Evolutionary conservation across 2,888 invertebrate genomes (phyloP).

Genomic region (Pterostichus niger): DNA sequence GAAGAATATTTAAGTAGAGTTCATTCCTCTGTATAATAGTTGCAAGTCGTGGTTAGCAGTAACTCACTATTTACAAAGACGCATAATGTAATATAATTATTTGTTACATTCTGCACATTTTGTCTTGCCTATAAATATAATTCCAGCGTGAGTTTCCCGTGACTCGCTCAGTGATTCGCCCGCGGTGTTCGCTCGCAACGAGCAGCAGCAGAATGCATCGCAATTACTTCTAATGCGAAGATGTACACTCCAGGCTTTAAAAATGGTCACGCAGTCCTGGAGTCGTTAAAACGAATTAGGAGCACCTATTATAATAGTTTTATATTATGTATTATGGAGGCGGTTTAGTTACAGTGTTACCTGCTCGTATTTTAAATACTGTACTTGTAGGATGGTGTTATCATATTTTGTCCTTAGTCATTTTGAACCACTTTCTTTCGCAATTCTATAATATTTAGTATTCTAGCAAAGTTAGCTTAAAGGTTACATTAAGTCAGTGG

Average conservation of each 20-base stretch:
- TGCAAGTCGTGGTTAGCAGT: neutral
- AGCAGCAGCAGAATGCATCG: slow-evolving; percentile 28
- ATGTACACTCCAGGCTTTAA: slow-evolving; percentile 26
- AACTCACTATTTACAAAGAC: slow-evolving; percentile 16
- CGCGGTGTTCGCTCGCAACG: neutral
- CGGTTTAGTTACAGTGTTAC: slow-evolving; percentile 29
- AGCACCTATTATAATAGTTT: slow-evolving; percentile 41
- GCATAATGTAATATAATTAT: slow-evolving; percentile 29
- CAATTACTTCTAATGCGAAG: slow-evolving; percentile 47
- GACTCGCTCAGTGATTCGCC: neutral
- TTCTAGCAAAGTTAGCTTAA: too few relatives aligned
- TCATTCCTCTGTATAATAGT: neutral
- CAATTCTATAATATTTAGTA: too few relatives aligned
- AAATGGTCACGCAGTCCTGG: slow-evolving; percentile 34
- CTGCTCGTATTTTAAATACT: slow-evolving; percentile 17
- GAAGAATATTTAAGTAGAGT: neutral
- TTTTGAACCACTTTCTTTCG: neutral
- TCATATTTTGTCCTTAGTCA: neutral
- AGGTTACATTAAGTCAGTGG: too few relatives aligned
- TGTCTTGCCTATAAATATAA: slow-evolving; percentile 29
- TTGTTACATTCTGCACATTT: slow-evolving; percentile 31
- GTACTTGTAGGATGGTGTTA: neutral
- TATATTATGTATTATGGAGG: slow-evolving; percentile 29
- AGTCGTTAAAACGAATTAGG: slow-evolving; percentile 42
- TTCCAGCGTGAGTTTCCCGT: neutral